These are phyloP conservation scores for Entelurus aequoreus DNA, from an alignment of 2,113 vertebrate species.

Conservation along the genomic window DNA sequence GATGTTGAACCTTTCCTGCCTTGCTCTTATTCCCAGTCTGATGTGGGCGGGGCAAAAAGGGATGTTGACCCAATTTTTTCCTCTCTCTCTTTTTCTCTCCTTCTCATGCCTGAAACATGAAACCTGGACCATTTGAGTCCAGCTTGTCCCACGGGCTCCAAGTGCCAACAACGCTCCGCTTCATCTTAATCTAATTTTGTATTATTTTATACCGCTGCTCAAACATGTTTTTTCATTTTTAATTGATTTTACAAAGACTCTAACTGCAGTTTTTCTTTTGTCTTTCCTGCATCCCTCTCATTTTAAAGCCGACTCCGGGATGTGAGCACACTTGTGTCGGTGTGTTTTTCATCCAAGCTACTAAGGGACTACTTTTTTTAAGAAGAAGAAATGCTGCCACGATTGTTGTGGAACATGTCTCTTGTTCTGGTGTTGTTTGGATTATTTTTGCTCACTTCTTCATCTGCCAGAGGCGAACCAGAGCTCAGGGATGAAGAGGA, in stretches of 20 bases:
- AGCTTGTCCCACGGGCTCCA: constrained; percentile 45
- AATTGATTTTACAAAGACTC: constrained; percentile 4
- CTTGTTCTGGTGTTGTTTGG: constrained; percentile 57
- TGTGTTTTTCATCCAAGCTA: background rate
- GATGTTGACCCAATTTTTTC: constrained; percentile 44
- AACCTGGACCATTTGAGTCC: constrained; percentile 59
- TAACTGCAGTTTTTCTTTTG: constrained; percentile 38
- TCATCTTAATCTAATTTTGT: constrained; percentile 1
- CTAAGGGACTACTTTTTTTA: constrained; percentile 2
- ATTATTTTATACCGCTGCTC: background rate
- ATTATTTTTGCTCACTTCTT: constrained; percentile 57
- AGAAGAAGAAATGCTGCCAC: constrained; percentile 60
- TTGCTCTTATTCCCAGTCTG: constrained; percentile 8
- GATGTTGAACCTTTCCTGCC: background rate
- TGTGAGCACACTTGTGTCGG: constrained; percentile 38
- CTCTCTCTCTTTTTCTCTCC: constrained; percentile 28
- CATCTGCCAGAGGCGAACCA: constrained; percentile 48
- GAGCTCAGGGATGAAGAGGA: constrained; percentile 60
- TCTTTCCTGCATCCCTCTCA: constrained; percentile 28
- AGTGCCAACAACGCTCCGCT: constrained; percentile 37
- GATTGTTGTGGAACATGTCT: constrained; percentile 38
- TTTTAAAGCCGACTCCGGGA: constrained; percentile 25
- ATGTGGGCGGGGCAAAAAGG: constrained; percentile 51
- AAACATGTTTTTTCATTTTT: constrained; percentile 8
- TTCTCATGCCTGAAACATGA: constrained; percentile 68